These are phyloP conservation scores for Falco biarmicus DNA, from an alignment of 2,797 vertebrate species.

Conservation along the genomic window DNA sequence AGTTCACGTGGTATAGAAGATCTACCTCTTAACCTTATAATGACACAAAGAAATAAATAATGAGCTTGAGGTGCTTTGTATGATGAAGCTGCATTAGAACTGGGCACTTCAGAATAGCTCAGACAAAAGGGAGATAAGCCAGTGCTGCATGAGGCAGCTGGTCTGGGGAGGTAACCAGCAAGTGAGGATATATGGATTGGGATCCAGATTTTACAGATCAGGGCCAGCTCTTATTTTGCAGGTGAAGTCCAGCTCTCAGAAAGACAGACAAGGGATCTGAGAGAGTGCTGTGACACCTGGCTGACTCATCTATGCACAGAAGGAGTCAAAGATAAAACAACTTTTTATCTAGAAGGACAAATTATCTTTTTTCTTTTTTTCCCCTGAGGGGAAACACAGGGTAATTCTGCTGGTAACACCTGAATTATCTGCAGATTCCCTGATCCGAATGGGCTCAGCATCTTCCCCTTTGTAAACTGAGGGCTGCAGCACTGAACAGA, in stretches of 20 bases:
- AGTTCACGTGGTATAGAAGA: neutral
- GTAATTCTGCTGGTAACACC: neutral
- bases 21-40: neutral
- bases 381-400: neutral
- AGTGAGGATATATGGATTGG: neutral
- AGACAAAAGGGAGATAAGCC: neutral
- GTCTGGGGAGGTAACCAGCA: neutral
- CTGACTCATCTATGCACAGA: neutral
- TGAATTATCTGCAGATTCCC: neutral
- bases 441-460: neutral
- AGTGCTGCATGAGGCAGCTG: neutral
- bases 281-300: neutral
- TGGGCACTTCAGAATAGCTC: neutral
- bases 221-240: neutral
- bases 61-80: neutral
- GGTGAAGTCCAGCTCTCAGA: neutral
- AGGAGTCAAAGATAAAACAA: neutral
- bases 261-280: neutral
- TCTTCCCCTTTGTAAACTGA: neutral
- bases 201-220: neutral
- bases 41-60: neutral
- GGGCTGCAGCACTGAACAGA: neutral
- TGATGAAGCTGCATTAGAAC: neutral
- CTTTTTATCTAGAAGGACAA: neutral
- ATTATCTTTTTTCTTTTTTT: accelerated